Conservation (phyloP, 2,888 invertebrate species). For the Timema cristinae region DNA sequence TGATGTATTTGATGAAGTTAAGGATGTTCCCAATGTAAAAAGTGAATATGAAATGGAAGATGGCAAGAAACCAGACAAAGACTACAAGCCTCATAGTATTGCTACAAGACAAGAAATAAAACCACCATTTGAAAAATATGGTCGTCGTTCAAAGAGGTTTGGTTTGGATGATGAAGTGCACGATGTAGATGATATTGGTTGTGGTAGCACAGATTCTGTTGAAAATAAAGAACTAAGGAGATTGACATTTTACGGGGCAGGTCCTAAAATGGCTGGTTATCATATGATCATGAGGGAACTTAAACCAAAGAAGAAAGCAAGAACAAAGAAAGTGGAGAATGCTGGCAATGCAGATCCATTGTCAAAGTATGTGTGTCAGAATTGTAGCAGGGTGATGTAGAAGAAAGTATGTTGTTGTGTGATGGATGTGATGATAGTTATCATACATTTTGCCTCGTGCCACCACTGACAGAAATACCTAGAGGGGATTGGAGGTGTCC, state of each 20-base stretch:
- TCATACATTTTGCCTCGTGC: constrained; percentile 95
- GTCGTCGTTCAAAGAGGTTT: constrained; percentile 57
- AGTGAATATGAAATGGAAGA: constrained; percentile 63
- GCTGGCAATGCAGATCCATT: constrained; percentile 49
- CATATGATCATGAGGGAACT: constrained; percentile 41
- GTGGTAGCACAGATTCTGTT: constrained; percentile 30
- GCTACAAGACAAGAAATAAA: constrained; percentile 65
- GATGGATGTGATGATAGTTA: constrained; percentile 97
- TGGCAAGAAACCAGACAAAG: constrained; percentile 56
- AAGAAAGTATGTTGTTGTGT: constrained; percentile 92
- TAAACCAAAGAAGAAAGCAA: constrained; percentile 37
- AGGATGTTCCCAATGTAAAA: constrained; percentile 47
- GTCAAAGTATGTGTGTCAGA: constrained; percentile 90
- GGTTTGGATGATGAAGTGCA: constrained; percentile 35
- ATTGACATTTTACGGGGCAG: constrained; percentile 73
- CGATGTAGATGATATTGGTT: constrained; percentile 34
- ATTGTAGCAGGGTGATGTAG: constrained; percentile 92
- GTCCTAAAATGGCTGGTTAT: constrained; percentile 73
- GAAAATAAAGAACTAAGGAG: constrained; percentile 62
- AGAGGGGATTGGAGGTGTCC: constrained; percentile 98
- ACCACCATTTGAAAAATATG: constrained; percentile 61
- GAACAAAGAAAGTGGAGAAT: constrained; percentile 32
- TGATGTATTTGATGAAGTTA: constrained; percentile 84
- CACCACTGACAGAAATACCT: constrained; percentile 88
- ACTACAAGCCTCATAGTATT: constrained; percentile 71